Evolutionary conservation across 2,888 invertebrate species (phyloP), one percentile per base, ranked within the genome.

Genomic region (Venusia cambrica): DNA sequence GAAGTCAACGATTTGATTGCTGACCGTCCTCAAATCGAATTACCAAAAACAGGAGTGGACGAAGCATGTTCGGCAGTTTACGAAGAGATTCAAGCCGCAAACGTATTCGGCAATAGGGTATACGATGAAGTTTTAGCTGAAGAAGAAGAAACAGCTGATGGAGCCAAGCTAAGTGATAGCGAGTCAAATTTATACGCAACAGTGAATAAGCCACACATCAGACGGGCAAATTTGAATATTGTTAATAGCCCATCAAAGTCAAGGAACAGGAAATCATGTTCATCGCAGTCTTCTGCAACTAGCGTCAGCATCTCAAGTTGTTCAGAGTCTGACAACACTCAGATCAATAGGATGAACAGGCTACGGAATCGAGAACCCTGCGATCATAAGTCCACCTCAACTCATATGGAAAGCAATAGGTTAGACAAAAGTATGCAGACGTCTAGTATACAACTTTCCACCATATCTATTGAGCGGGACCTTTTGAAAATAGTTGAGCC

Each of bases 391-490:
- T 69, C 87, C 18, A 87, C 85, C 7, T 85, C 88, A 11, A 89
- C 89, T 10, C 88, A 88, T 55, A 73, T 89, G 39, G 88, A 89
- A 29, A 66, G 85, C 10, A 80, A 88, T 49, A 89, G 91, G 54
- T 88, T 91, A 55, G 93, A 93, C 57, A 90, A 91, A 62, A 92
- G 93, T 58, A 93, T 94, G 78, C 94, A 94, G 74, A 94, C 94
- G 3, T 92, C 92, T 0, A 83, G 77, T 42, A 79, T 89, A 57
- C 72, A 77, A 41, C 43, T 72, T 6, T 76, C 80, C 12, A 69
- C 57, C 13, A 53, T 73, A 15, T 68, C 76, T 9, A 74, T 79
- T 39, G 58, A 89, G 56, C 76, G 70, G 61, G 90, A 90, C 49
- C 61, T 89, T 5, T 79, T 91, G 30, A 90, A 91, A 61, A 80